Base-by-base conservation (phyloP, 23 tunicate species). In the Clavelina lepadiformis region DNA sequence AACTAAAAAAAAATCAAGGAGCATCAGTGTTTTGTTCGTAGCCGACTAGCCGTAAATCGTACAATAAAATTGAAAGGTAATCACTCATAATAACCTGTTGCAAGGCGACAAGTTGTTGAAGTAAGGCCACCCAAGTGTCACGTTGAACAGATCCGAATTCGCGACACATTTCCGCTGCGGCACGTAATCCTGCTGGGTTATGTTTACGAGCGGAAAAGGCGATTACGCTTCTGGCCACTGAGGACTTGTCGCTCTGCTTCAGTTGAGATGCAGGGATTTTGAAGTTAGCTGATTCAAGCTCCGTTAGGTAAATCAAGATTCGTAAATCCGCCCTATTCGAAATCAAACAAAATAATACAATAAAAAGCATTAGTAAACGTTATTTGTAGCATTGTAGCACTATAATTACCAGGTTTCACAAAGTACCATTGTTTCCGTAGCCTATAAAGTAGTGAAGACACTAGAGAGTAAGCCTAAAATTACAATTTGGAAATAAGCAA, bases 111-210 rank as follows among this genome's bases (percentile, higher is more conserved):
- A 83, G 76, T 51, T 83, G 91, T 44, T 83, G 91, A 1, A 83
- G 46, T 57, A 83, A 37, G 6, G 68, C 62, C 33, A 67, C 54
- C 91, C 91, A 83, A 15, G 68, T 75, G 34, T 69, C 75, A 28
- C 82, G 55, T 24, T 76, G 53, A 41, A 61, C 80, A 13, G 64
- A 23, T 30, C 76, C 76, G 33, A 66, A 83, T 55, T 83, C 91
- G 21, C 76, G 74, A 31, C 91, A 83, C 75, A 83, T 41, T 20
- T 83, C 91, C 3, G 91, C 81, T 0, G 91, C 91, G 15, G 61
- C 70, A 8, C 91, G 61, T 3, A 83, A 28, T 6, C 82, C 91
- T 29, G 60, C 55, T 7, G 91, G 91, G 41, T 75, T 68, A 56
- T 58, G 81, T 51, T 66, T 64, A n/a, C 58, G 46, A n/a, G 72